phyloP scores from a whole-genome alignment of 2,113 vertebrate species.

The Percina caprodes region DNA sequence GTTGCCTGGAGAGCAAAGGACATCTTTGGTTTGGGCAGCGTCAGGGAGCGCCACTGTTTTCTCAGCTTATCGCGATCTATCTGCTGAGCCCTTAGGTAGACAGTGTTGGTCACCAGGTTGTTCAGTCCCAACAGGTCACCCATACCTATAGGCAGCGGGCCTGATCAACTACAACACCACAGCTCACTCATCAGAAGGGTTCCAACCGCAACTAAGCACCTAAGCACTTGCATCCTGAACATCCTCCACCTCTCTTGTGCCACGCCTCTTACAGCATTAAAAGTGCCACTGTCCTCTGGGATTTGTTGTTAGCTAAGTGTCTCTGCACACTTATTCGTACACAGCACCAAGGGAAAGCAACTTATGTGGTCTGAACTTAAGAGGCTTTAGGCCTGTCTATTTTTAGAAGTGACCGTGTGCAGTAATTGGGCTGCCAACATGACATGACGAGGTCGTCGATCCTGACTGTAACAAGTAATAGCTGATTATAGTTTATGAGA shows the following conservation, averaged over 20 bases:
- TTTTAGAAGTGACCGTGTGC: conserved; percentile 66
- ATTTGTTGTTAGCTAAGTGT: conserved; percentile 71
- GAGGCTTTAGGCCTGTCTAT: conserved; percentile 77
- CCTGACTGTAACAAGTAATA: background rate
- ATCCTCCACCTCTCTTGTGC: conserved; percentile 13
- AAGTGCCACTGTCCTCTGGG: conserved; percentile 45
- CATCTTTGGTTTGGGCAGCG: conserved; percentile 81
- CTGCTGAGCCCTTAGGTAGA: conserved; percentile 90
- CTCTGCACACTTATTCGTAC: conserved; percentile 58
- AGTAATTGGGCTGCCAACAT: conserved; percentile 9
- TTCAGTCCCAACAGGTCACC: conserved; percentile 90
- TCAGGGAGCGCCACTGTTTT: conserved; percentile 82
- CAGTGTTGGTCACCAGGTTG: conserved; percentile 92
- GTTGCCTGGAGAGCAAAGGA: conserved; percentile 67
- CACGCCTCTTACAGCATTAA: conserved; percentile 38
- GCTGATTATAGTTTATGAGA: conserved; percentile 7
- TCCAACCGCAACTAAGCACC: conserved; percentile 22
- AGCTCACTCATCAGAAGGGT: conserved; percentile 15
- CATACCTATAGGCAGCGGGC: conserved; percentile 57
- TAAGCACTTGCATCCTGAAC: conserved; percentile 28
- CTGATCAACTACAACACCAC: background rate
- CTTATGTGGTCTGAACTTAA: conserved; percentile 78
- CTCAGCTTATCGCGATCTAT: conserved; percentile 84
- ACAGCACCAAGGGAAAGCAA: conserved; percentile 66
- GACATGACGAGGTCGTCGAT: conserved; percentile 21